These are phyloP conservation scores for Ataeniobius toweri DNA, from an alignment of 2,797 vertebrate genomes.

Conservation along the genomic window DNA sequence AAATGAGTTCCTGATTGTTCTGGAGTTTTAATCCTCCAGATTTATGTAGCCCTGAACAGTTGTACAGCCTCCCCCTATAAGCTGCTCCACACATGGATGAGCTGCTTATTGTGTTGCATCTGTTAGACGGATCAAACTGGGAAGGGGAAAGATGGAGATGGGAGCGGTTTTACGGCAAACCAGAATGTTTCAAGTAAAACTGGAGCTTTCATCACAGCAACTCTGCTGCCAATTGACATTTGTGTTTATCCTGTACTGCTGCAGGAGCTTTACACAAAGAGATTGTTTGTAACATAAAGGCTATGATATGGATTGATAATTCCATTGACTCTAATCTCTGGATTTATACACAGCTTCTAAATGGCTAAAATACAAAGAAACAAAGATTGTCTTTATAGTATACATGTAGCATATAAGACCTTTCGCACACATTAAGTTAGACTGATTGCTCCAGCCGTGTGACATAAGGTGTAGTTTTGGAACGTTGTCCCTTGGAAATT, in stretches of 20 bases:
- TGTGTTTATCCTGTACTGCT: neutral
- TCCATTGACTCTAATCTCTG: neutral
- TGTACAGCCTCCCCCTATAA: neutral
- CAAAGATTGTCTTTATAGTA: neutral
- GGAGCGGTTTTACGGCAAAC: neutral
- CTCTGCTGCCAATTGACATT: neutral
- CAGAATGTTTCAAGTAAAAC: neutral
- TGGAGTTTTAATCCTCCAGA: constrained; percentile 6
- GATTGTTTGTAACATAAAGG: neutral
- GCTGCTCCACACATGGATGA: constrained; percentile 4
- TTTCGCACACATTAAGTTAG: no score
- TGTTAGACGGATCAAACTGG: neutral
- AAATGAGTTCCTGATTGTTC: constrained; percentile 7
- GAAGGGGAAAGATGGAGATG: neutral
- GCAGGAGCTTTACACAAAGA: neutral
- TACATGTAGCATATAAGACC: neutral
- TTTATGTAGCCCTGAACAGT: constrained; percentile 4
- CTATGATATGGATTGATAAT: neutral
- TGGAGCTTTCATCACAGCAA: neutral
- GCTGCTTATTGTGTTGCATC: constrained; percentile 1
- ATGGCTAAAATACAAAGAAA: neutral
- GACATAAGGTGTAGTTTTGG: no score
- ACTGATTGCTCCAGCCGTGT: no score
- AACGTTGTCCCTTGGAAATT: no score
- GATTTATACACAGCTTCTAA: neutral